phyloP scores from a whole-genome alignment of 2,113 vertebrate species.

The Pseudorhombus dupliciocellatus region DNA sequence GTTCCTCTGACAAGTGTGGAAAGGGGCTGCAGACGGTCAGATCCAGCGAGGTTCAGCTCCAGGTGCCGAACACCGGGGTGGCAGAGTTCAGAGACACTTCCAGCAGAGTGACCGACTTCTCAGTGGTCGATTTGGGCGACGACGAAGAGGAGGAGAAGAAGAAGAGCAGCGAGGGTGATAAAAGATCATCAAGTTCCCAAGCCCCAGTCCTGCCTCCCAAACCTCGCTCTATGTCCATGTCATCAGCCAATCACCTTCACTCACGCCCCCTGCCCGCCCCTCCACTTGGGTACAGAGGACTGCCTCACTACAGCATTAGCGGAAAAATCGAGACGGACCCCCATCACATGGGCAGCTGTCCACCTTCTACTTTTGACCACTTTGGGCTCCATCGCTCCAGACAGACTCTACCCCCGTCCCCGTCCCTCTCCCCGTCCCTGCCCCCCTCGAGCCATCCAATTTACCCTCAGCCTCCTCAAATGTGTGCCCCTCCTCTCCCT shows the following conservation, averaged over 20 bases:
- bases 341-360: constrained; percentile 80
- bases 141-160: constrained; percentile 66
- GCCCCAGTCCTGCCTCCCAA: constrained; percentile 86
- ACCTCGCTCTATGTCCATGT: constrained; percentile 80
- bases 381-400: constrained; percentile 80
- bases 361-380: constrained; percentile 81
- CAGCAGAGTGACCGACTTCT: constrained; percentile 81
- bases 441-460: constrained; percentile 79
- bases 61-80: constrained; percentile 77
- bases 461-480: constrained; percentile 75
- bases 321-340: constrained; percentile 85
- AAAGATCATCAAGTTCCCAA: constrained; percentile 63
- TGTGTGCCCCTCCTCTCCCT: constrained; percentile 81
- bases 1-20: constrained; percentile 63
- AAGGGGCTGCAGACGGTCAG: constrained; percentile 75
- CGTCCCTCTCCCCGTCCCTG: constrained; percentile 82
- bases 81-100: constrained; percentile 80
- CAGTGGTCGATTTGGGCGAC: constrained; percentile 80
- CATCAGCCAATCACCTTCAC: constrained; percentile 76
- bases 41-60: constrained; percentile 79
- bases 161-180: constrained; percentile 43
- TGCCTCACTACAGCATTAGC: constrained; percentile 72
- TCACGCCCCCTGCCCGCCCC: constrained; percentile 80
- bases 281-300: constrained; percentile 76
- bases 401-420: constrained; percentile 82